phyloP scores from a whole-genome alignment of 2,888 invertebrate species.

The Monopis laevigella region DNA sequence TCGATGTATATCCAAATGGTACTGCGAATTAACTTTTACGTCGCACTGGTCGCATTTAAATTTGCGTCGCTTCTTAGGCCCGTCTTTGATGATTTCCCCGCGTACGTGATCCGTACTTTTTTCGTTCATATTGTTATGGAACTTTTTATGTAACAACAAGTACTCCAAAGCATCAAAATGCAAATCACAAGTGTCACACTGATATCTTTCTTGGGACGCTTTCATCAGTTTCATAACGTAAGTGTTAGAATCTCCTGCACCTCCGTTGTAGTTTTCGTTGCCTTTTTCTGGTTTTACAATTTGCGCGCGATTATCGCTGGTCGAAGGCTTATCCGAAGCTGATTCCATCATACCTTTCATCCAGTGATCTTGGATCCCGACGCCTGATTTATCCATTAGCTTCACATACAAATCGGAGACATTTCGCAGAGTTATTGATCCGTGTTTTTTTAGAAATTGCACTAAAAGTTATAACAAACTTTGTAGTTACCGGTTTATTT shows the following conservation, averaged over 20 bases:
- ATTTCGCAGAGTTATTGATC: constrained; percentile 44
- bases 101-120: constrained; percentile 34
- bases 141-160: constrained; percentile 54
- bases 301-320: constrained; percentile 35
- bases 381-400: constrained; percentile 57
- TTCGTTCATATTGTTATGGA: constrained; percentile 49
- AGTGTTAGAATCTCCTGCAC: constrained; percentile 31
- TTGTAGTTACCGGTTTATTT: constrained; percentile 31
- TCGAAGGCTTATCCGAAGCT: constrained; percentile 32
- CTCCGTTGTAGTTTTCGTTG: constrained; percentile 46
- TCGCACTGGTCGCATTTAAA: constrained; percentile 58
- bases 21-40: constrained; percentile 59
- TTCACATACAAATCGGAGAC: constrained; percentile 35
- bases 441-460: constrained; percentile 17
- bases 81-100: constrained; percentile 28
- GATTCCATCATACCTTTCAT: constrained; percentile 63
- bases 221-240: constrained; percentile 42
- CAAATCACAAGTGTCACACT: constrained; percentile 54
- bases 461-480: not conserved
- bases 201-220: constrained; percentile 33
- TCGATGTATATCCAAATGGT: constrained; percentile 54
- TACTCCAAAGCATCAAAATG: constrained; percentile 57
- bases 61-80: constrained; percentile 50
- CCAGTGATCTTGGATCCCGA: constrained; percentile 55
- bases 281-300: constrained; percentile 57